These are phyloP conservation scores for Melopsittacus undulatus DNA, from an alignment of 2,797 vertebrate species.

Conservation along the genomic window DNA sequence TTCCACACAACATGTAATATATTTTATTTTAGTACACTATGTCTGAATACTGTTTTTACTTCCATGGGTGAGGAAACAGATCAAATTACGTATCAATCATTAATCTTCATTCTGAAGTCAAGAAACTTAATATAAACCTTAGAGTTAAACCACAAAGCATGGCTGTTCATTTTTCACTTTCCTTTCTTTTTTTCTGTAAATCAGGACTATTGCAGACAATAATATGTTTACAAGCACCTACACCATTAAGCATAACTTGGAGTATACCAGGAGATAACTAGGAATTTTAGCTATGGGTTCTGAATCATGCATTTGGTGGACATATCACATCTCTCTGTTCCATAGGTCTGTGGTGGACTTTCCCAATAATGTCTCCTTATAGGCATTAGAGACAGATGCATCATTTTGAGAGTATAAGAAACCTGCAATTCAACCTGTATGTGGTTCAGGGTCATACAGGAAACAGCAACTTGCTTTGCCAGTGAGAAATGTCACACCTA, in stretches of 20 bases:
- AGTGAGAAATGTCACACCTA: not conserved
- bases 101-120: constrained; percentile 34
- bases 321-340: not conserved
- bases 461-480: not conserved
- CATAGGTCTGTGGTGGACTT: constrained; percentile 3
- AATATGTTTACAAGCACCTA: not conserved
- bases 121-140: constrained; percentile 19
- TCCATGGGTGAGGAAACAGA: constrained; percentile 32
- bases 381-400: not conserved
- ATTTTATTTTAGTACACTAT: not conserved
- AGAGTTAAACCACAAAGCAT: not conserved
- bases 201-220: not conserved
- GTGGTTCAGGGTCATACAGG: rapidly evolving
- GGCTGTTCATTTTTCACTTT: not conserved
- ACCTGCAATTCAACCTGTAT: not conserved
- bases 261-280: not conserved
- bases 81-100: constrained; percentile 8
- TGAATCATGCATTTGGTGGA: not conserved
- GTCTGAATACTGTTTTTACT: not conserved
- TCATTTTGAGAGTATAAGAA: not conserved
- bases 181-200: not conserved
- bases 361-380: not conserved
- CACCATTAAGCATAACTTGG: not conserved
- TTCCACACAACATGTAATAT: not conserved
- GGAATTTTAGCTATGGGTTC: not conserved